Evolutionary conservation across 1,140 invertebrate genomes (phyloP).

Genomic region (Drosophila repletoides): DNA sequence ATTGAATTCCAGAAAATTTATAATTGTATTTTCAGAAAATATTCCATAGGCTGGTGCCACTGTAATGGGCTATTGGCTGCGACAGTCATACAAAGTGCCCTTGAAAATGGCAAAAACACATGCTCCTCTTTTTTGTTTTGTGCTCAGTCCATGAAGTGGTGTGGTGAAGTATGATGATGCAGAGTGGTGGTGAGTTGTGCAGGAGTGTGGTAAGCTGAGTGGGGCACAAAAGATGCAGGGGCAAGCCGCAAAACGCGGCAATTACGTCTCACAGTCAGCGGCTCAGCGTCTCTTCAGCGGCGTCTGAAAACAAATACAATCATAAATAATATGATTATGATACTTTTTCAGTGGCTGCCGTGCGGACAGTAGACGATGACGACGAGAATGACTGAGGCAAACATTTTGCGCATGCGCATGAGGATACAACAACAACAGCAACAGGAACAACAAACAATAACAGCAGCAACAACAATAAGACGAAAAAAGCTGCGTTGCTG

Average conservation of each 20-base stretch:
- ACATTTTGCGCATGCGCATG: conserved; percentile 28
- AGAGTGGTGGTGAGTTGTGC: conserved; percentile 6
- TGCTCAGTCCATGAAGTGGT: conserved; percentile 34
- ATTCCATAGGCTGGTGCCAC: neutral
- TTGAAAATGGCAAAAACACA: conserved; percentile 74
- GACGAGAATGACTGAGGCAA: neutral
- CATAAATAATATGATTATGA: conserved; percentile 79
- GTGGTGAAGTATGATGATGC: conserved; percentile 20
- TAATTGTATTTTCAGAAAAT: neutral
- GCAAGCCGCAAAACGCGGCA: conserved; percentile 26
- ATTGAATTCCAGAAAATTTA: no score
- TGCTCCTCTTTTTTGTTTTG: conserved; percentile 51
- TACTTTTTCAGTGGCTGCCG: conserved; percentile 39
- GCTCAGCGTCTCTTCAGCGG: conserved; percentile 12
- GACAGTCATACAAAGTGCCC: conserved; percentile 41
- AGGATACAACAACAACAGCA: neutral
- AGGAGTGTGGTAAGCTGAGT: conserved; percentile 19
- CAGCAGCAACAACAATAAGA: neutral
- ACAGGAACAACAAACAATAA: neutral
- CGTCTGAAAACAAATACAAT: conserved; percentile 69
- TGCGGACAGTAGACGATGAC: conserved; percentile 8
- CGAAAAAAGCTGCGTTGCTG: conserved; percentile 34
- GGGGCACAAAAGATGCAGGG: conserved; percentile 46
- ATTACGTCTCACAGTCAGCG: conserved; percentile 35
- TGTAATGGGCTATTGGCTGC: conserved; percentile 26